Percentiles rank a stretch among this genome's conserved stretches.
These are phyloP conservation scores for Papilio machaon DNA, from an alignment of 1,140 invertebrate genomes.

Conservation along the genomic window DNA sequence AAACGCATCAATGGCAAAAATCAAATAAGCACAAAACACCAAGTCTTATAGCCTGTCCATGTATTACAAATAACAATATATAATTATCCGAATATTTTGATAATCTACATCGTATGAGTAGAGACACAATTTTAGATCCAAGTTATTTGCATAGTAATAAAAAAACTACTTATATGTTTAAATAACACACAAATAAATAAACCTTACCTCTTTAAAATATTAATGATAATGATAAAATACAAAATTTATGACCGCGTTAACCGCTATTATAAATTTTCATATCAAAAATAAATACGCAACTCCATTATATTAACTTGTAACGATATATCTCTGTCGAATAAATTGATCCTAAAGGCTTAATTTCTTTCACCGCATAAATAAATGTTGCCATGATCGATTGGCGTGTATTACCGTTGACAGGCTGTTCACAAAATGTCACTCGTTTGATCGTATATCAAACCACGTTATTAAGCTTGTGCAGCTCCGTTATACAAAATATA, in stretches of 20 bases:
- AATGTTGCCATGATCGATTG: conserved; percentile 27
- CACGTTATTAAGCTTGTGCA: neutral
- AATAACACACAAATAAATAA: no score
- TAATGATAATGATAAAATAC: neutral
- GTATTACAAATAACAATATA: no score
- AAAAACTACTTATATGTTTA: no score
- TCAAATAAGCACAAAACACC: no score
- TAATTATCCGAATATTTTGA: no score
- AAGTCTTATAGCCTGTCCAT: no score
- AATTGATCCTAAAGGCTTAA: conserved; percentile 32
- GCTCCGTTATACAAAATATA: neutral
- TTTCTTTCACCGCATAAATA: conserved; percentile 26
- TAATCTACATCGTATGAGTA: no score
- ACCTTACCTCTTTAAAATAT: no score
- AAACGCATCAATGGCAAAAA: no score
- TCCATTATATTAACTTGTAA: conserved; percentile 22
- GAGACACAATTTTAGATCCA: no score
- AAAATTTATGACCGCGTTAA: neutral
- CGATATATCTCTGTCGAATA: conserved; percentile 11
- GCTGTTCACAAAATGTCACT: conserved; percentile 31
- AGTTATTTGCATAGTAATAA: no score
- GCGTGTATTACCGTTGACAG: conserved; percentile 23
- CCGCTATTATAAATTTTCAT: neutral
- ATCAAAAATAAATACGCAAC: neutral
- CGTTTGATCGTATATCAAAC: conserved; percentile 21